Conservation (phyloP, 2,888 invertebrate genomes). For the Napeogenes sylphis region DNA sequence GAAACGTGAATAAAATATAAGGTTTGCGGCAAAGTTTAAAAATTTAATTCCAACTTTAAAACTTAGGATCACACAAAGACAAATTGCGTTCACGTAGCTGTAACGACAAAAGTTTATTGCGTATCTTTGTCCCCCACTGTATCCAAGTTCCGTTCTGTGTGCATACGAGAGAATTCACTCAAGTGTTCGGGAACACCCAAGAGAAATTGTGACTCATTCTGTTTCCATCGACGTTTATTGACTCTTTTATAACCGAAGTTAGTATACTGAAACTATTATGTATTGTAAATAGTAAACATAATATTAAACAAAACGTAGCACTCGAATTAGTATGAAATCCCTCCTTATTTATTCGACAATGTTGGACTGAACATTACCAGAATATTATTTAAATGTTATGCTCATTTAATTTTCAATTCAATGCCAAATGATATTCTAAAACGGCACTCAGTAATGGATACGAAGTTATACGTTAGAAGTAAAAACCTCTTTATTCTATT, state of each 20-base stretch:
- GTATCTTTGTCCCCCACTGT: conserved; percentile 22
- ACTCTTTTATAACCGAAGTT: no score
- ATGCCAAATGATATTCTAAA: background rate
- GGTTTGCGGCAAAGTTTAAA: background rate
- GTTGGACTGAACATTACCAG: no score
- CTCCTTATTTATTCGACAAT: no score
- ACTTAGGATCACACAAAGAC: conserved; percentile 16
- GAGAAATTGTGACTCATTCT: conserved; percentile 22
- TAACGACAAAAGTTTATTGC: conserved; percentile 29
- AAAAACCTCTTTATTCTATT: conserved; percentile 5
- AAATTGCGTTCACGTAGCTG: conserved; percentile 21
- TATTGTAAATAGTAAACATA: no score
- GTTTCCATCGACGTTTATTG: conserved; percentile 2
- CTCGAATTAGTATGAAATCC: no score
- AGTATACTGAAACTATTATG: no score
- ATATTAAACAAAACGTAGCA: no score
- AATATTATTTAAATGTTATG: no score
- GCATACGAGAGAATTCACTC: conserved; percentile 23
- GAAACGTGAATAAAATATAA: conserved; percentile 4
- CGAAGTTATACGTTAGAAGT: background rate
- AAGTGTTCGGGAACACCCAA: conserved; percentile 27
- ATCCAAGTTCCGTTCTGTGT: conserved; percentile 25
- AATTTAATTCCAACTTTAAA: conserved; percentile 23
- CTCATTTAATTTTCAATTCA: no score
- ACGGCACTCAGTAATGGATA: background rate